Conservation (phyloP, 2,888 invertebrate species). For the Eupithecia pulchellata region DNA sequence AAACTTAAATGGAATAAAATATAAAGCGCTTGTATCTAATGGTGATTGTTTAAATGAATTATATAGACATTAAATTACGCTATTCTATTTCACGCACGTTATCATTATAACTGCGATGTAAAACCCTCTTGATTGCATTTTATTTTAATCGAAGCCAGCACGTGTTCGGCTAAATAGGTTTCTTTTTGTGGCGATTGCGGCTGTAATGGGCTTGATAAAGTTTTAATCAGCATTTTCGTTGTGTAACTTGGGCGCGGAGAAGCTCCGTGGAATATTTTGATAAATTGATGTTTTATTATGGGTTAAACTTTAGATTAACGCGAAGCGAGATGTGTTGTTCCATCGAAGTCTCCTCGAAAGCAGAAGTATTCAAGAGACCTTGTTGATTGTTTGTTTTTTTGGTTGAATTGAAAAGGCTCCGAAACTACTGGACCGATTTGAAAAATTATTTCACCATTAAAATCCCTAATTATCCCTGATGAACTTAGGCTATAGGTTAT, state of each 20-base stretch:
- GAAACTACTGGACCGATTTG: too few species aligned
- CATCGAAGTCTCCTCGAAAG: background rate
- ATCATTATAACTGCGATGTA: constrained; percentile 19
- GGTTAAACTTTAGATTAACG: background rate
- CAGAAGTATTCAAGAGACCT: too few species aligned
- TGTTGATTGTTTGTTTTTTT: too few species aligned
- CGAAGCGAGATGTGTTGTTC: background rate
- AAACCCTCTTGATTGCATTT: constrained; percentile 29
- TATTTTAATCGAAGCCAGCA: constrained; percentile 17
- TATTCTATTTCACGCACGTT: constrained; percentile 27
- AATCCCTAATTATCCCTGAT: too few species aligned
- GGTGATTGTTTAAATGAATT: background rate
- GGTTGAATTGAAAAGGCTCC: too few species aligned
- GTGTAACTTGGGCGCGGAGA: constrained; percentile 16
- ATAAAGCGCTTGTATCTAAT: background rate
- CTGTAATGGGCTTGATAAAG: constrained; percentile 16
- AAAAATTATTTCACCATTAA: too few species aligned
- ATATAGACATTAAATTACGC: constrained; percentile 11
- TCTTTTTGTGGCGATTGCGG: constrained; percentile 15
- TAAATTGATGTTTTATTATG: background rate
- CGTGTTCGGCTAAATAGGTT: constrained; percentile 16
- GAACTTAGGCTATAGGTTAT: too few species aligned
- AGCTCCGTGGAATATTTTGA: background rate
- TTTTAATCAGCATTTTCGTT: constrained; percentile 19
- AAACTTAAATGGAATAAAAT: background rate